These are phyloP conservation scores for Xanthostigma xanthostigma DNA, from an alignment of 2,888 invertebrate species.

Conservation along the genomic window DNA sequence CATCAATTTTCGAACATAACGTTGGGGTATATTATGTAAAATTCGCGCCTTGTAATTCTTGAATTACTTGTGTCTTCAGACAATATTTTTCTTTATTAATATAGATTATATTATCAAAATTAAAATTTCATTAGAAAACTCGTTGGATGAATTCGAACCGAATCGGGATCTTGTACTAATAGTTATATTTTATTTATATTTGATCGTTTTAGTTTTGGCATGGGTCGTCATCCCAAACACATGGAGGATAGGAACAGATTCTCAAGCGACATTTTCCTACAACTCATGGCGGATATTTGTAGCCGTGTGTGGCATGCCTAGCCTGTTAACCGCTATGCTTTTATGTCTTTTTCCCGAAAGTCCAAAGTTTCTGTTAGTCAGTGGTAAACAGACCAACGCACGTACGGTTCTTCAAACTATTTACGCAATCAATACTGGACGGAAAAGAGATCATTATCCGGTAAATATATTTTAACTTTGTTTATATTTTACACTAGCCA, in stretches of 20 bases:
- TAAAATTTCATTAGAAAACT: no score
- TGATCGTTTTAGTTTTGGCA: slow-evolving; percentile 10
- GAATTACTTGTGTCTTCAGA: no score
- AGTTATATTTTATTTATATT: background rate
- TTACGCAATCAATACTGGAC: slow-evolving; percentile 36
- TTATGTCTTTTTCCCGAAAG: slow-evolving; percentile 41
- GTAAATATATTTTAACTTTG: slow-evolving; percentile 23
- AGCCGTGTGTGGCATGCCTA: slow-evolving; percentile 41
- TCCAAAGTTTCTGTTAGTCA: slow-evolving; percentile 37
- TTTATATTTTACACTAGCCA: no score
- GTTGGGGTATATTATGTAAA: no score
- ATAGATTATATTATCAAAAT: no score
- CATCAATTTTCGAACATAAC: no score
- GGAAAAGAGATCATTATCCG: slow-evolving; percentile 30
- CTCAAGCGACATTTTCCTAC: slow-evolving; percentile 22
- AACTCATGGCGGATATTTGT: slow-evolving; percentile 50
- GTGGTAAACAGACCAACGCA: slow-evolving; percentile 34
- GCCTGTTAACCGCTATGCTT: slow-evolving; percentile 33
- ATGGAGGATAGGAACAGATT: background rate
- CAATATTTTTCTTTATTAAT: no score
- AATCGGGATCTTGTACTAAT: no score
- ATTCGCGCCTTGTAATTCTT: no score
- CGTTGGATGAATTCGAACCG: no score
- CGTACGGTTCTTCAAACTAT: slow-evolving; percentile 36
- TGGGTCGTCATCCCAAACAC: slow-evolving; percentile 14